Evolutionary conservation across 1,140 invertebrate genomes (phyloP).

Genomic region (Chironomus striatipennis): DNA sequence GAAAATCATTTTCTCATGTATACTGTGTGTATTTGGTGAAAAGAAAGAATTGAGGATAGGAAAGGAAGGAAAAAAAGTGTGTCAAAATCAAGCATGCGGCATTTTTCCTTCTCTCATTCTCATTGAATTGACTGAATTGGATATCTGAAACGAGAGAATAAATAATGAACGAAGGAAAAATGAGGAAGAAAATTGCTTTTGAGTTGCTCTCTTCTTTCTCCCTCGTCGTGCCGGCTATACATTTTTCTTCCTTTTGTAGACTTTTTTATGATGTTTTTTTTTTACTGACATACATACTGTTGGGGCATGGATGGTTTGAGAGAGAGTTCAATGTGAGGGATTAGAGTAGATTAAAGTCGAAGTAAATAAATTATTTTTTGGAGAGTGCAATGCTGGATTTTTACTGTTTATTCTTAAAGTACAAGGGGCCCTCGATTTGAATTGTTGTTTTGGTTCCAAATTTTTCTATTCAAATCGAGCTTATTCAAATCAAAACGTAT

Average conservation of each 20-base stretch:
- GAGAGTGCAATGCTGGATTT: too few relatives aligned
- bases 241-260: not conserved
- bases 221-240: not conserved
- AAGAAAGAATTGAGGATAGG: not conserved
- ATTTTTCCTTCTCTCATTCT: slow-evolving; percentile 5
- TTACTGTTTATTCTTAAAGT: too few relatives aligned
- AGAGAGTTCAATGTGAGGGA: too few relatives aligned
- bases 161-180: not conserved
- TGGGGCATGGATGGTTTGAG: too few relatives aligned
- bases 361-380: too few relatives aligned
- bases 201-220: not conserved
- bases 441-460: too few relatives aligned
- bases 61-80: not conserved
- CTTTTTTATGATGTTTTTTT: not conserved
- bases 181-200: not conserved
- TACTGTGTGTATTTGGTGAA: not conserved
- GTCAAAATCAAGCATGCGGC: slow-evolving; percentile 11
- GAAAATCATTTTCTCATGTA: slow-evolving; percentile 5
- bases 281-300: too few relatives aligned
- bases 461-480: too few relatives aligned
- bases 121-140: not conserved
- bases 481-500: too few relatives aligned
- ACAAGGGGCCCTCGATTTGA: too few relatives aligned
- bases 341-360: too few relatives aligned
- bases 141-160: not conserved